A percentile compares a stretch with the other conserved stretches of the same genome.
phyloP scores from a whole-genome alignment of 2,113 vertebrate species.

The Cepphus grylle region DNA sequence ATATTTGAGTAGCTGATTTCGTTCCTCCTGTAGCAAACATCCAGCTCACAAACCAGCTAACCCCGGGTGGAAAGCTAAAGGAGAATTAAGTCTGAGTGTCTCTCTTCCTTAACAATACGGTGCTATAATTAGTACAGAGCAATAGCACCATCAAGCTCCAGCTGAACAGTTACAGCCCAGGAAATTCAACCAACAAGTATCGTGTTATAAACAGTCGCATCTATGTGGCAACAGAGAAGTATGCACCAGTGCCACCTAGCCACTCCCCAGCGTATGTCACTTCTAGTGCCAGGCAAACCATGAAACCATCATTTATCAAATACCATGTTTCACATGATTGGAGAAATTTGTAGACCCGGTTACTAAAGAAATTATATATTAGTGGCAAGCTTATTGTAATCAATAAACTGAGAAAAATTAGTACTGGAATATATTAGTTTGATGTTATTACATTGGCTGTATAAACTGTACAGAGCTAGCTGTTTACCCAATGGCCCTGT shows the following conservation, averaged over 20 bases:
- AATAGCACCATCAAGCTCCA: slow-evolving; percentile 65
- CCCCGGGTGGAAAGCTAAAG: background rate
- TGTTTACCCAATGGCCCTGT: background rate
- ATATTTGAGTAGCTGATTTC: background rate
- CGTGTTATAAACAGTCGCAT: background rate
- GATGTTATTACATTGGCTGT: background rate
- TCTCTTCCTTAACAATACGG: background rate
- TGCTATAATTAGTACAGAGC: slow-evolving; percentile 42
- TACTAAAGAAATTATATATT: background rate
- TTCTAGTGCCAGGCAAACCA: background rate
- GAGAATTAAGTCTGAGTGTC: background rate
- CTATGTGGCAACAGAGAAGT: background rate
- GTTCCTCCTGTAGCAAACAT: background rate
- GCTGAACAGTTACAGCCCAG: slow-evolving; percentile 15
- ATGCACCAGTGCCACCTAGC: slow-evolving; percentile 68
- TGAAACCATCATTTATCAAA: background rate
- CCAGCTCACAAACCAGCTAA: background rate
- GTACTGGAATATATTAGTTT: background rate
- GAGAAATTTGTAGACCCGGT: background rate
- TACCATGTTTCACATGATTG: background rate
- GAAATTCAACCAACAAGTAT: slow-evolving; percentile 24
- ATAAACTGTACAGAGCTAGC: background rate
- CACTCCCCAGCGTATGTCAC: slow-evolving; percentile 15
- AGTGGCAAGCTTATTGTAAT: background rate
- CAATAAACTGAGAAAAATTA: background rate